Base-by-base conservation (phyloP, 2,797 vertebrate genomes). In the Gouania willdenowi region DNA sequence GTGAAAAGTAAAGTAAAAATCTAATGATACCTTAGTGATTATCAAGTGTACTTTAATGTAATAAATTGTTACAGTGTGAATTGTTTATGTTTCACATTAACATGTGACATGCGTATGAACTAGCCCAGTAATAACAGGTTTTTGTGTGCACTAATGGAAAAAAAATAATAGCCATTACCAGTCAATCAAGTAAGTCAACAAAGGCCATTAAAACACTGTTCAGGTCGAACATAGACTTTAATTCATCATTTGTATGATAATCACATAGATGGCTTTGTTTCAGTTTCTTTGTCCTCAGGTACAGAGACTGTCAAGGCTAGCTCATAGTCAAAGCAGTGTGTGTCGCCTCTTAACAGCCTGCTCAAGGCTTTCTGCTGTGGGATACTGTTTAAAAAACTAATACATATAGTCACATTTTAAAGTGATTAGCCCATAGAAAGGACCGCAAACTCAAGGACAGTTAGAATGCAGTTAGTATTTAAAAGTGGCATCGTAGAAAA, bases 221-320 rank as follows among this genome's bases (percentile, higher is more conserved):
- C 31, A 21, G 14, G 21, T 43, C 31, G 27, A 21, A 32, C 43
- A 43, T 31, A 48, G 28, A 37, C 15, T 48, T 32, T 19, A 24
- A 29, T 44, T 52, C 47, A 36, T 12, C 23, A 75, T 74, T 72
- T 70, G 51, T 55, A 75, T 75, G 64, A 70, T 69, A 71, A 74
- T 75, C 62, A 57, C 56, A 75, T 41, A 58, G 31, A 66, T 57
- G 40, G 37, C 38, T 59, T 63, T 56, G 20, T 37, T 43, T 54
- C 22, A 5, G 56, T 55, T 57, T 16, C 22, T 45, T 48, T 60
- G 48, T 59, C 56, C 57, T 56, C 60, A 65, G 74, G 64, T 47
- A 53, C 40, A 14, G 63, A 55, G 24, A 39, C 36, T 32, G 15
- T 49, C 38, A 57, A 47, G 43, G 56, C 44, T 19, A 37, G 8